A percentile compares a stretch with the other conserved stretches of the same genome.
phyloP scores from a whole-genome alignment of 2,797 vertebrate species.

The Sebastes matsubarae region DNA sequence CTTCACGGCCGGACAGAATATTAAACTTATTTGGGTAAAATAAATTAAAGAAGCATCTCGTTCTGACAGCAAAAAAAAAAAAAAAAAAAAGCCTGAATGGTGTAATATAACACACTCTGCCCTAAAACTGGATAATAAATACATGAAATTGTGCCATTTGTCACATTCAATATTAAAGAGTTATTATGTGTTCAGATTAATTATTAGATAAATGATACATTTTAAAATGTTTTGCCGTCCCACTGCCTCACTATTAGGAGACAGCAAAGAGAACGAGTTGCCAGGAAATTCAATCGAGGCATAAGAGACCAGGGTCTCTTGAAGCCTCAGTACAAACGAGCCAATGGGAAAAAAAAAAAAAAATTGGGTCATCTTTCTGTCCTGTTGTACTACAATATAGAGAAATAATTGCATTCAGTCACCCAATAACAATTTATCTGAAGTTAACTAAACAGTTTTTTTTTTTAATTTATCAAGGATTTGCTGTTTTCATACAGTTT shows the following conservation, averaged over 20 bases:
- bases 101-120: not conserved
- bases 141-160: constrained; percentile 23
- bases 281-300: constrained; percentile 73
- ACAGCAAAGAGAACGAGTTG: constrained; percentile 48
- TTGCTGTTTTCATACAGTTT: constrained; percentile 11
- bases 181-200: constrained; percentile 52
- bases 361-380: constrained; percentile 52
- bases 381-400: constrained; percentile 37
- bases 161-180: constrained; percentile 49
- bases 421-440: constrained; percentile 2
- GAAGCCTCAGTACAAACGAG: constrained; percentile 62
- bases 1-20: constrained; percentile 53
- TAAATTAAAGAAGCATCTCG: constrained; percentile 3
- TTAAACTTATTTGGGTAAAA: constrained; percentile 40
- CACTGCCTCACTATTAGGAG: constrained; percentile 54
- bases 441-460: constrained; percentile 21
- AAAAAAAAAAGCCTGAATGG: not conserved
- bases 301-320: constrained; percentile 64
- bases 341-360: constrained; percentile 50
- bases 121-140: not conserved
- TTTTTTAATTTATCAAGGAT: not conserved
- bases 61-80: not conserved
- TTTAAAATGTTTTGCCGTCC: constrained; percentile 42
- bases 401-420: constrained; percentile 19
- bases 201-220: constrained; percentile 44